Evolutionary conservation across 2,888 invertebrate genomes (phyloP).

Genomic region (Liodrosophila aerea): DNA sequence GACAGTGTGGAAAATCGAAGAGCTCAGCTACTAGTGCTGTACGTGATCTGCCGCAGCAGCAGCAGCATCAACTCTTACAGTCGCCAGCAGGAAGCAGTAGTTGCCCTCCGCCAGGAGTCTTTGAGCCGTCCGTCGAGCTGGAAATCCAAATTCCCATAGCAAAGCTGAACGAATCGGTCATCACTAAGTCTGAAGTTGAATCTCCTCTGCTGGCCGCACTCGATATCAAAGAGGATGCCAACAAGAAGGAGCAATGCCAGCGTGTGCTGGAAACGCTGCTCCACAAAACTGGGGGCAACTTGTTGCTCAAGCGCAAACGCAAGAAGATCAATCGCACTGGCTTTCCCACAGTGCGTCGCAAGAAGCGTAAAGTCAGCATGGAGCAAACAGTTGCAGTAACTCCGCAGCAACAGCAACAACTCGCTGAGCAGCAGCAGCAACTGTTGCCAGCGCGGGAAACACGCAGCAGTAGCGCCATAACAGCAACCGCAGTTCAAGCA

Average conservation of each 20-base stretch:
- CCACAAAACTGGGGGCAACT: constrained; percentile 79
- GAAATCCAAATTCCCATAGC: constrained; percentile 86
- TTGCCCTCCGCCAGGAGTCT: constrained; percentile 86
- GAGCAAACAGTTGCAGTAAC: constrained; percentile 28
- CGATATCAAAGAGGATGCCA: constrained; percentile 64
- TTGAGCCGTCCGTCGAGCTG: constrained; percentile 87
- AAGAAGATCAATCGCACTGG: constrained; percentile 93
- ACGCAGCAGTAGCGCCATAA: constrained; percentile 43
- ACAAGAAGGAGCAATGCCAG: constrained; percentile 63
- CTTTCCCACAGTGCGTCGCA: constrained; percentile 92
- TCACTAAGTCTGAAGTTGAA: constrained; percentile 83
- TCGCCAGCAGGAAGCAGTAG: constrained; percentile 62
- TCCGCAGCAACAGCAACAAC: constrained; percentile 13
- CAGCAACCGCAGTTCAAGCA: constrained; percentile 11
- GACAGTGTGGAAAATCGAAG: constrained; percentile 82
- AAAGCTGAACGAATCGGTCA: constrained; percentile 83
- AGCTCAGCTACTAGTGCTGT: constrained; percentile 5
- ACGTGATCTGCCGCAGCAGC: constrained; percentile 28
- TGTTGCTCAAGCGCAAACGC: constrained; percentile 85
- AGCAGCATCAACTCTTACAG: constrained; percentile 42
- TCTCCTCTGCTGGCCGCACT: constrained; percentile 81
- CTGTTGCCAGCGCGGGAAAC: constrained; percentile 44
- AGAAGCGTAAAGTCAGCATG: constrained; percentile 86
- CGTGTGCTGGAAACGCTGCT: constrained; percentile 81
- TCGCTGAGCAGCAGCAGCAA: constrained; percentile 5